These are phyloP conservation scores for Alviniconcha strummeri DNA, from an alignment of 2,888 invertebrate species.

Conservation along the genomic window DNA sequence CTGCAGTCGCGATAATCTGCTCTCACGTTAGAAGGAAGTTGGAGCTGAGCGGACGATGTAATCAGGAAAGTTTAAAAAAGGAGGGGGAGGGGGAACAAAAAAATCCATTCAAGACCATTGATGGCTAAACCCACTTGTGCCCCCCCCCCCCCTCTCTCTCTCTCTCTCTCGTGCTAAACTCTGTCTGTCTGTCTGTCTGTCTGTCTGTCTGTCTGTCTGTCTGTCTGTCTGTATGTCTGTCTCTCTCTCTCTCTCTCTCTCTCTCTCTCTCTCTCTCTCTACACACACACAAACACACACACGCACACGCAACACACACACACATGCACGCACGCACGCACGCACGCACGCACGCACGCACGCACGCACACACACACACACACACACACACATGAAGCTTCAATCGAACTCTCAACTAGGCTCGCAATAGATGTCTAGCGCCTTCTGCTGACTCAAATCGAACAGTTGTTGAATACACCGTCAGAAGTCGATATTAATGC, in stretches of 20 bases:
- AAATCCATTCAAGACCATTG: too few species aligned
- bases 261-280: background rate
- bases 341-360: background rate
- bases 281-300: background rate
- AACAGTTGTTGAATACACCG: background rate
- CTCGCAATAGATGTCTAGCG: too few species aligned
- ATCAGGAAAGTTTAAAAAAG: too few species aligned
- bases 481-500: background rate
- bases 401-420: too few species aligned
- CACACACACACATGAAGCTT: background rate
- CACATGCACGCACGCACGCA: background rate
- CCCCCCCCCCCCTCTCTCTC: background rate
- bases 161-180: background rate
- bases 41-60: too few species aligned
- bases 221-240: slow-evolving; percentile 20
- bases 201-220: background rate
- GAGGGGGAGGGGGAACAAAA: too few species aligned
- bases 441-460: too few species aligned
- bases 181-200: background rate
- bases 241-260: slow-evolving; percentile 12
- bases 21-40: too few species aligned
- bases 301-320: background rate
- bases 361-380: background rate
- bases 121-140: too few species aligned
- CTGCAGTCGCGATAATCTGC: too few species aligned